These are phyloP conservation scores for Clarias platycephalus DNA, from an alignment of 2,797 vertebrate species.

Conservation along the genomic window DNA sequence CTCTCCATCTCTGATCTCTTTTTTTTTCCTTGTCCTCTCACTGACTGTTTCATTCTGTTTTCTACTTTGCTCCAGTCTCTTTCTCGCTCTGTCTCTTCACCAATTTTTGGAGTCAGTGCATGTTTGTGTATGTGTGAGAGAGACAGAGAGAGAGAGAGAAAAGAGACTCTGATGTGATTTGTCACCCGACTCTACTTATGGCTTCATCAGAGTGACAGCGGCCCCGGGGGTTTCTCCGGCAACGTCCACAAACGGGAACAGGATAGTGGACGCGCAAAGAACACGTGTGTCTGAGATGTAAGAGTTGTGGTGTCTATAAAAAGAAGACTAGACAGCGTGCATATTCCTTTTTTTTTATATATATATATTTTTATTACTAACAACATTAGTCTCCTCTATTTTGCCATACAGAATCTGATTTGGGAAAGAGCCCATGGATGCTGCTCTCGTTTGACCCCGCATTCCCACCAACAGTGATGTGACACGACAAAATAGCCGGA, in stretches of 20 bases:
- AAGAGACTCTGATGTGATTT: slow-evolving; percentile 23
- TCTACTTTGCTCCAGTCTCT: neutral
- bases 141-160: neutral
- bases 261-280: neutral
- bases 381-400: neutral
- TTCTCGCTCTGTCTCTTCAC: neutral
- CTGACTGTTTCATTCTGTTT: neutral
- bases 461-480: neutral
- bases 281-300: neutral
- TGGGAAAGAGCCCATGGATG: neutral
- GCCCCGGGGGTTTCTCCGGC: slow-evolving; percentile 1
- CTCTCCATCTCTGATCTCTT: neutral
- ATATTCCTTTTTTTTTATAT: neutral
- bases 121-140: neutral
- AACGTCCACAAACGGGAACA: slow-evolving; percentile 4
- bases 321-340: neutral
- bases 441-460: neutral
- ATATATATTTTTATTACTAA: too few relatives aligned
- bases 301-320: neutral
- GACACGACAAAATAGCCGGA: neutral
- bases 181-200: slow-evolving; percentile 6
- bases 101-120: neutral
- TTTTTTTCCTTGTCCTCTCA: neutral
- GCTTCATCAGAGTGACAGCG: slow-evolving; percentile 11
- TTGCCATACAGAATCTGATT: neutral